Percentiles rank a stretch among this genome's conserved stretches.
Evolutionary conservation across 1,140 invertebrate species (phyloP).

Genomic region (Hyles euphorbiae): DNA sequence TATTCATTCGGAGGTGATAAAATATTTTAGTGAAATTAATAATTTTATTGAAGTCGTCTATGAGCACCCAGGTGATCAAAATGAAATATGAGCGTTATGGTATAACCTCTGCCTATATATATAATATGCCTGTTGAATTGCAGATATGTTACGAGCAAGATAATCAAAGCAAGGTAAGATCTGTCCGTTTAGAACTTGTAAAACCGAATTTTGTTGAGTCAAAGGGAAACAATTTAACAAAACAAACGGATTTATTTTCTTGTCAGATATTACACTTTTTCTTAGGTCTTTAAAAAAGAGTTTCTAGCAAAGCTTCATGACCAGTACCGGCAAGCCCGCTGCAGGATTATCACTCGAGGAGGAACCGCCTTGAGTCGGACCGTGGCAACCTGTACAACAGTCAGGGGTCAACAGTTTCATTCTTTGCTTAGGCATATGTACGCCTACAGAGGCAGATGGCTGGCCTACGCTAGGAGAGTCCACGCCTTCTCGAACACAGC

Average conservation of each 20-base stretch:
- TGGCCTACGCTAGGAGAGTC: not conserved
- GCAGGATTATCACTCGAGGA: slow-evolving; percentile 24
- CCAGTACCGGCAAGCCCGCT: slow-evolving; percentile 45
- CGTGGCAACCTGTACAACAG: slow-evolving; percentile 54
- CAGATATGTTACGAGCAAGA: no score
- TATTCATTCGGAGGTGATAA: no score
- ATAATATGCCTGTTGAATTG: no score
- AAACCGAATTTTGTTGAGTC: not conserved
- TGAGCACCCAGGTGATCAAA: no score
- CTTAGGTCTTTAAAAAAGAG: slow-evolving; percentile 32
- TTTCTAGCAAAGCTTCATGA: slow-evolving; percentile 60
- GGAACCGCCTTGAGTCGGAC: slow-evolving; percentile 23
- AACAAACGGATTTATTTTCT: slow-evolving; percentile 15
- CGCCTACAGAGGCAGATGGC: not conserved
- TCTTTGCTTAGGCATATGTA: slow-evolving; percentile 9
- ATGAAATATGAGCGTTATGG: no score
- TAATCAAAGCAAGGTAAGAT: no score
- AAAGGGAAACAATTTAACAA: not conserved
- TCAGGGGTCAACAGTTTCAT: slow-evolving; percentile 39
- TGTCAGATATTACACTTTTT: slow-evolving; percentile 34
- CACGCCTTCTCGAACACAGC: slow-evolving; percentile 1
- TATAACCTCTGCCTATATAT: no score
- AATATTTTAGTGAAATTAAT: no score
- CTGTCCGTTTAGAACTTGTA: not conserved
- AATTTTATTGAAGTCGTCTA: no score